Conservation (phyloP, 1,140 invertebrate genomes). For the Cydia splendana region DNA sequence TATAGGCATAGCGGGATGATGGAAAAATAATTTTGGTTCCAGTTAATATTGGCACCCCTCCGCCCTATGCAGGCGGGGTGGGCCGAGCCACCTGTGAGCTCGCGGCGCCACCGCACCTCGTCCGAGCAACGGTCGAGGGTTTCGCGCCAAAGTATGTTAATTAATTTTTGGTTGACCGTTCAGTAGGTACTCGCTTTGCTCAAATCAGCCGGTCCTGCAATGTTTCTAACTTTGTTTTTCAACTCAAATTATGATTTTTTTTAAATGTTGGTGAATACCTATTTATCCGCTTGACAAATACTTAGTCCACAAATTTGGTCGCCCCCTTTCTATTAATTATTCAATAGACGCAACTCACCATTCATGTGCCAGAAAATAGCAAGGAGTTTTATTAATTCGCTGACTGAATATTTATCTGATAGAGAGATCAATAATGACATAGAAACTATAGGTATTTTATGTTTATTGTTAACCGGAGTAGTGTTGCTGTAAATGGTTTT, state of each 20-base stretch:
- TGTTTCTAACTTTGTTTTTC: conserved; percentile 67
- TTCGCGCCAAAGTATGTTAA: conserved; percentile 76
- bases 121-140: conserved; percentile 50
- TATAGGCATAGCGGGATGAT: conserved; percentile 44
- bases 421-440: conserved; percentile 24
- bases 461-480: too few relatives aligned
- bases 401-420: conserved; percentile 37
- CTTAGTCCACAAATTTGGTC: conserved; percentile 42
- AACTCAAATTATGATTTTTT: conserved; percentile 60
- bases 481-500: too few relatives aligned
- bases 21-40: conserved; percentile 62
- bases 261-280: neutral
- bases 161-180: conserved; percentile 77
- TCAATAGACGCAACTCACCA: conserved; percentile 57
- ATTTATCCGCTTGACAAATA: neutral
- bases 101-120: conserved; percentile 6
- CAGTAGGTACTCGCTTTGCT: conserved; percentile 54
- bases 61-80: conserved; percentile 35
- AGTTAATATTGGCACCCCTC: conserved; percentile 34
- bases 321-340: conserved; percentile 64
- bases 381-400: conserved; percentile 56
- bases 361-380: conserved; percentile 53
- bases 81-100: conserved; percentile 60
- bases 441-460: neutral
- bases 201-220: conserved; percentile 65